phyloP scores from a whole-genome alignment of 2,888 invertebrate genomes.

The Hirudinaria manillensis region DNA sequence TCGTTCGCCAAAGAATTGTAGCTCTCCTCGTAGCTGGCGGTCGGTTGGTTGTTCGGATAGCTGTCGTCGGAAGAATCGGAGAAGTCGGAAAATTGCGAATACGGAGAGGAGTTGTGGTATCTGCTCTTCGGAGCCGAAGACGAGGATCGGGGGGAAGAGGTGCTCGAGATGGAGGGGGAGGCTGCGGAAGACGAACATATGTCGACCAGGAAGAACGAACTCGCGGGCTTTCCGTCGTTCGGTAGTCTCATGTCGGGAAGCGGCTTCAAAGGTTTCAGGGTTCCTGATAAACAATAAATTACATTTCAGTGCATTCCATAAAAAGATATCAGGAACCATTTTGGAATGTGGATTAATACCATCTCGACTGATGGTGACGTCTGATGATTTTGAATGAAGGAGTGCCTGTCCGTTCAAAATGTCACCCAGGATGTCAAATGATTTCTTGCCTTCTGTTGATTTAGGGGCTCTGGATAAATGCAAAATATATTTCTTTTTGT shows the following conservation, averaged over 20 bases:
- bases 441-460: background rate
- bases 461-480: too few species aligned
- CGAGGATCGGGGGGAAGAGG: too few species aligned
- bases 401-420: background rate
- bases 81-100: background rate
- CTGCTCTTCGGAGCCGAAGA: too few species aligned
- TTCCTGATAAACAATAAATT: constrained; percentile 3
- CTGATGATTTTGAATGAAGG: background rate
- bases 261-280: background rate
- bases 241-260: constrained; percentile 3
- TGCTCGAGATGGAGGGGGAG: background rate
- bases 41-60: background rate
- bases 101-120: too few species aligned
- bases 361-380: background rate
- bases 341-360: background rate
- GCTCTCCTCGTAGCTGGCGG: too few species aligned
- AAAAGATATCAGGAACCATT: background rate
- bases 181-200: background rate
- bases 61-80: background rate
- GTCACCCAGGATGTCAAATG: constrained; percentile 4
- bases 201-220: background rate
- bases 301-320: background rate
- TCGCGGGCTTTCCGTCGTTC: background rate
- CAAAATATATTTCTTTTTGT: too few species aligned
- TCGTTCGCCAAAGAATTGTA: background rate